phyloP scores from a whole-genome alignment of 2,888 invertebrate species.

The Watsonalla binaria region DNA sequence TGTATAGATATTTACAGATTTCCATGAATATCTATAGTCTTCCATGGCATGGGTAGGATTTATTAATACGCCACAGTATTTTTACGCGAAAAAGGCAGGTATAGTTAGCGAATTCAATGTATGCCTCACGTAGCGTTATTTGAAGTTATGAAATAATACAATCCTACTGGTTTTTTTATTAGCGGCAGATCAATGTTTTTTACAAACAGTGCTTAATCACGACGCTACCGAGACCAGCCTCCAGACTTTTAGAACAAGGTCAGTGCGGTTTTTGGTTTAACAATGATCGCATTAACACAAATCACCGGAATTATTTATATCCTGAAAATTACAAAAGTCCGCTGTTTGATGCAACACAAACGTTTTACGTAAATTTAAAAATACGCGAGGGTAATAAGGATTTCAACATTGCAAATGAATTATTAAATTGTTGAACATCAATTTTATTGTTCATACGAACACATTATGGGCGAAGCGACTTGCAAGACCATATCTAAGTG shows the following conservation, averaged over 20 bases:
- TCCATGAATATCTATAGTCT: too few relatives aligned
- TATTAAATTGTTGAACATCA: constrained; percentile 38
- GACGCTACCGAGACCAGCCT: background rate
- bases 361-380: constrained; percentile 32
- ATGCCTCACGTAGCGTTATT: too few relatives aligned
- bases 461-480: constrained; percentile 3
- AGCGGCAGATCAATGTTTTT: background rate
- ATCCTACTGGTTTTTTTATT: too few relatives aligned
- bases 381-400: constrained; percentile 31
- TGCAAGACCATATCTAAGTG: background rate
- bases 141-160: too few relatives aligned
- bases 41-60: too few relatives aligned
- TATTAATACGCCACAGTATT: too few relatives aligned
- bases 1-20: too few relatives aligned
- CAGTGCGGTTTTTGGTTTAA: too few relatives aligned
- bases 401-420: constrained; percentile 31
- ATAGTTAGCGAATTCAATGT: too few relatives aligned
- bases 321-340: constrained; percentile 23
- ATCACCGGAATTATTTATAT: background rate
- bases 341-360: constrained; percentile 22
- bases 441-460: constrained; percentile 40
- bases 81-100: too few relatives aligned
- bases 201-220: background rate
- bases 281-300: too few relatives aligned
- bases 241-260: background rate